phyloP scores from a whole-genome alignment of 2,888 invertebrate genomes.

The Fragum sueziense region DNA sequence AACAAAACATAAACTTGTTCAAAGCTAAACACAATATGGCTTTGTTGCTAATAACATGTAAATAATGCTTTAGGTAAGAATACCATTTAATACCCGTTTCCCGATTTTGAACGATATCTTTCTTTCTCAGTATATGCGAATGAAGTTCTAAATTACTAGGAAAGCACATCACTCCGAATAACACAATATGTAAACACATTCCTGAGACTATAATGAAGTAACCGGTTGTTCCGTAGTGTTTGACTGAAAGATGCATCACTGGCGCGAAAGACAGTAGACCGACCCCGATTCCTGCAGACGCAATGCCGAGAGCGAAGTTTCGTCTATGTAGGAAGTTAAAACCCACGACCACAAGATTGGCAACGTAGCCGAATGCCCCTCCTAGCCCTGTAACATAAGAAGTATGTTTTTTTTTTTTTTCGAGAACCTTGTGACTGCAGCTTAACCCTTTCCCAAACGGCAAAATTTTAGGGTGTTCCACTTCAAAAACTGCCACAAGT shows the following conservation, averaged over 20 bases:
- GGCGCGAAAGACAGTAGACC: slow-evolving; percentile 50
- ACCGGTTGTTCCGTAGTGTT: slow-evolving; percentile 44
- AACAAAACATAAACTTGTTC: slow-evolving; percentile 37
- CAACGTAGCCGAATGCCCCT: slow-evolving; percentile 43
- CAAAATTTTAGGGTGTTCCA: too few relatives aligned
- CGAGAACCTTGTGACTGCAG: too few relatives aligned
- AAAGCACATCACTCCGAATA: slow-evolving; percentile 49
- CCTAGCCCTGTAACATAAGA: slow-evolving; percentile 43
- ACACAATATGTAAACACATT: slow-evolving; percentile 37
- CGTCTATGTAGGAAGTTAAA: slow-evolving; percentile 49
- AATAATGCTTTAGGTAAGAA: slow-evolving; percentile 12
- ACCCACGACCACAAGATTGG: slow-evolving; percentile 47
- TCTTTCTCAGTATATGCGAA: slow-evolving; percentile 1
- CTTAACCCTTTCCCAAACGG: too few relatives aligned
- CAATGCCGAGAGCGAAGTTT: slow-evolving; percentile 50
- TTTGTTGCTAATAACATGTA: slow-evolving; percentile 34
- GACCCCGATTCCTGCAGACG: slow-evolving; percentile 42
- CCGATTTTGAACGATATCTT: not conserved
- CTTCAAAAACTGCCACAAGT: too few relatives aligned
- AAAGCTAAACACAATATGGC: slow-evolving; percentile 34
- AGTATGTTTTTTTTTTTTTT: too few relatives aligned
- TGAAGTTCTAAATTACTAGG: slow-evolving; percentile 43
- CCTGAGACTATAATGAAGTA: slow-evolving; percentile 48
- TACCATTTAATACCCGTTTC: not conserved
- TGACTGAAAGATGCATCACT: slow-evolving; percentile 43